Percentiles rank a stretch among this genome's conserved stretches.
Evolutionary conservation across 1,140 invertebrate genomes (phyloP).

Genomic region (Apis mellifera): Amel_HAv3.1 CM009934.2:12072001-12072500

Average conservation of each 20-base stretch:
- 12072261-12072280: conserved; percentile 47
- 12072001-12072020: conserved; percentile 67
- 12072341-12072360: conserved; percentile 36
- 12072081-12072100: background rate
- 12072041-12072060: background rate
- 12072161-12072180: conserved; percentile 31
- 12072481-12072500: background rate
- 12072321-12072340: conserved; percentile 55
- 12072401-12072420: background rate
- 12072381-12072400: no score
- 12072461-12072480: background rate
- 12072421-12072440: background rate
- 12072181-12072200: conserved; percentile 72
- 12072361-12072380: conserved; percentile 43
- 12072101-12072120: background rate
- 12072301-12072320: conserved; percentile 64
- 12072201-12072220: conserved; percentile 72
- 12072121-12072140: background rate
- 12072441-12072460: no score
- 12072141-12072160: background rate
- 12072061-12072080: background rate
- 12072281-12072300: conserved; percentile 58
- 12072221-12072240: conserved; percentile 69
- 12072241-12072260: conserved; percentile 70
- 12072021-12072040: conserved; percentile 73